These are phyloP conservation scores for Cydia fagiglandana DNA, from an alignment of 1,140 invertebrate species.

Conservation along the genomic window DNA sequence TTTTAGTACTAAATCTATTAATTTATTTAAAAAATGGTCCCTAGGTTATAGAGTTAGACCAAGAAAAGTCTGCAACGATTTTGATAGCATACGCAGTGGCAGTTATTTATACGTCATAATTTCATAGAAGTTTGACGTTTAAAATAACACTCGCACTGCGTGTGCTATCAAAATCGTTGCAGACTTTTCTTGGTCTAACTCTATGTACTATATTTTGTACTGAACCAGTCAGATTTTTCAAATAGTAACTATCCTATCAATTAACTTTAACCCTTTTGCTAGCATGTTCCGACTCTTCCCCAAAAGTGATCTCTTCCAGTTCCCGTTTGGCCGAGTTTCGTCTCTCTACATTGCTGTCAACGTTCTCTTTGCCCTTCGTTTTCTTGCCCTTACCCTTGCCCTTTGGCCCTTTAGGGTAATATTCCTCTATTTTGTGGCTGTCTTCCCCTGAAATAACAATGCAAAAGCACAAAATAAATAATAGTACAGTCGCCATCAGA, in stretches of 20 bases:
- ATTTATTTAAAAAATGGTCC: neutral
- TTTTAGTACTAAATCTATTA: too few relatives aligned
- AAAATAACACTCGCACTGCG: too few relatives aligned
- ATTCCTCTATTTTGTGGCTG: conserved; percentile 64
- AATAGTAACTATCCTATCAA: conserved; percentile 7
- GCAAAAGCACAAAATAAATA: too few relatives aligned
- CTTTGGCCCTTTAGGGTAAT: conserved; percentile 48
- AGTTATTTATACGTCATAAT: too few relatives aligned
- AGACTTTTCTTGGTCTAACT: too few relatives aligned
- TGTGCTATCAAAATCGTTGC: too few relatives aligned
- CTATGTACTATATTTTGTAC: neutral
- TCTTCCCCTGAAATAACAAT: conserved; percentile 41
- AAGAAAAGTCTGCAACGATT: too few relatives aligned
- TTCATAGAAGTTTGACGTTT: too few relatives aligned
- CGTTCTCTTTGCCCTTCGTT: conserved; percentile 50
- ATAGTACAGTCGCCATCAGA: too few relatives aligned
- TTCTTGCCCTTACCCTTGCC: conserved; percentile 55
- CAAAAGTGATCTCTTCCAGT: conserved; percentile 42
- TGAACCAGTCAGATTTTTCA: neutral
- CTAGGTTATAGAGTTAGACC: too few relatives aligned
- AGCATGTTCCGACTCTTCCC: conserved; percentile 42
- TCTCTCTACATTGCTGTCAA: conserved; percentile 42
- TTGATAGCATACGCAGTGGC: too few relatives aligned
- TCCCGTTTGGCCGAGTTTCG: conserved; percentile 46
- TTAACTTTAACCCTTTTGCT: conserved; percentile 53